phyloP scores from a whole-genome alignment of 2,888 invertebrate species.

The Synergus laeviventris region DNA sequence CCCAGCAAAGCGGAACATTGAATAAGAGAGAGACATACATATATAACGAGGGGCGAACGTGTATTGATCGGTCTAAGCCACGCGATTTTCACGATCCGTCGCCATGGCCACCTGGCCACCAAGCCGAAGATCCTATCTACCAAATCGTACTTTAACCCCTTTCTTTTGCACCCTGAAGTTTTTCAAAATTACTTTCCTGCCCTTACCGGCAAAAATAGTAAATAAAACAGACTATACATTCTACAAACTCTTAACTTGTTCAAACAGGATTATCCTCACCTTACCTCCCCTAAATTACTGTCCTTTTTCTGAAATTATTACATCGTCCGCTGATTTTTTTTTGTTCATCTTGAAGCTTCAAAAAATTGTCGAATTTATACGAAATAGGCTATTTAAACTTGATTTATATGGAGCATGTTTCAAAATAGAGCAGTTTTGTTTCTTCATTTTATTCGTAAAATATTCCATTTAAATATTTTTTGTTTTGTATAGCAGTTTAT shows the following conservation, averaged over 20 bases:
- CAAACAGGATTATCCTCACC: background rate
- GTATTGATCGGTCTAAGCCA: slow-evolving; percentile 75
- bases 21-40: slow-evolving; percentile 56
- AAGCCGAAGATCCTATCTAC: slow-evolving; percentile 73
- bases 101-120: slow-evolving; percentile 75
- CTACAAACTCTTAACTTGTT: background rate
- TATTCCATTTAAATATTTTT: no score
- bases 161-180: slow-evolving; percentile 40
- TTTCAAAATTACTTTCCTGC: background rate
- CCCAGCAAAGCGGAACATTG: slow-evolving; percentile 54
- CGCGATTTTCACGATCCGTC: slow-evolving; percentile 76
- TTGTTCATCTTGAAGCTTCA: background rate
- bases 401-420: no score
- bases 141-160: slow-evolving; percentile 50
- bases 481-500: no score
- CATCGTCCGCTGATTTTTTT: background rate
- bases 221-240: slow-evolving; percentile 3
- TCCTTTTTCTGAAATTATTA: background rate
- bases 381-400: no score
- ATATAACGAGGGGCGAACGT: slow-evolving; percentile 60
- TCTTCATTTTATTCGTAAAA: no score
- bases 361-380: background rate
- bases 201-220: background rate
- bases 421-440: no score
- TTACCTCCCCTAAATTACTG: background rate